Evolutionary conservation across 53 echinoderm and acorn worm genomes (phyloP).

Genomic region (Antedon mediterranea): DNA sequence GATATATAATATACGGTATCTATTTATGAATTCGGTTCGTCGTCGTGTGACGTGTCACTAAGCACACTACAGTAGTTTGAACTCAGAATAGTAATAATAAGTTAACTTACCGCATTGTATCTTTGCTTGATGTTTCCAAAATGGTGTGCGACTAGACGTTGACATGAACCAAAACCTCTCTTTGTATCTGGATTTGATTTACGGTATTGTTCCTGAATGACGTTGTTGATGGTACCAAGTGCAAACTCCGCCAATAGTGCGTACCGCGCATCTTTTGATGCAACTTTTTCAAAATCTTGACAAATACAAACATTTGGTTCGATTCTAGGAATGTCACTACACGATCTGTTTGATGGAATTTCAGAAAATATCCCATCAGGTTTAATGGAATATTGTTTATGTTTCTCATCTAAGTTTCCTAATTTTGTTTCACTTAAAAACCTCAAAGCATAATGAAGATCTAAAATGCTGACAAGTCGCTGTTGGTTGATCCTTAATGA

Average conservation of each 20-base stretch:
- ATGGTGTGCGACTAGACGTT: conserved; percentile 31
- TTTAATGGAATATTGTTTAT: conserved; percentile 25
- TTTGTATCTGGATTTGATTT: conserved; percentile 14
- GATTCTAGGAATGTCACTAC: conserved; percentile 50
- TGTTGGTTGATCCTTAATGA: conserved; percentile 46
- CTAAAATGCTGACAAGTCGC: conserved; percentile 50
- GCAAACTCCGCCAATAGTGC: conserved; percentile 50
- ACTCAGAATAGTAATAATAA: no score
- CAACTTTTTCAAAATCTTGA: conserved; percentile 27
- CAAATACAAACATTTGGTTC: conserved; percentile 76
- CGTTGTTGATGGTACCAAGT: conserved; percentile 55
- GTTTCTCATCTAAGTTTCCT: neutral
- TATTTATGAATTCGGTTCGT: no score
- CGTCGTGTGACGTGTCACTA: no score
- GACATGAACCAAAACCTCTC: conserved; percentile 45
- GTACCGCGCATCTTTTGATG: conserved; percentile 39
- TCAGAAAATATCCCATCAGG: conserved; percentile 35
- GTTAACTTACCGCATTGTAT: conserved; percentile 31
- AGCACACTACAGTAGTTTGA: no score
- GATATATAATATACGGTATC: no score
- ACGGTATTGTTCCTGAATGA: conserved; percentile 38
- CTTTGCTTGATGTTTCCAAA: conserved; percentile 56
- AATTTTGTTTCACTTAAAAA: conserved; percentile 3
- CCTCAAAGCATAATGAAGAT: conserved; percentile 50
- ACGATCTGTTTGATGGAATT: conserved; percentile 38